Base-by-base conservation (phyloP, 2,888 invertebrate species). In the Cosmia trapezina region DNA sequence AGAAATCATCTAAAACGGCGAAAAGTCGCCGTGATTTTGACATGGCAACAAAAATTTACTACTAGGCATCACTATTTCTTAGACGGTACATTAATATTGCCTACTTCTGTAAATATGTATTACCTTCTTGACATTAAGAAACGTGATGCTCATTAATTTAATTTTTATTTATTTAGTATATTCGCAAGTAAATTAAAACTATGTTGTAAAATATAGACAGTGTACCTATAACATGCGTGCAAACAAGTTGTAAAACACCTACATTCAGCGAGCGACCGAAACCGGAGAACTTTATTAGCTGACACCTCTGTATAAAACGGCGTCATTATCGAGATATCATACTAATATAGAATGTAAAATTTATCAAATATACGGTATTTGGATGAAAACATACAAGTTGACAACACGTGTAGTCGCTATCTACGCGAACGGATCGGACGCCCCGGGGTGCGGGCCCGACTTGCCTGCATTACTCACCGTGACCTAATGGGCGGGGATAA, bases 381-480 rank as follows among this genome's bases (percentile, higher is more conserved):
- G 94, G 94, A 95, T 95, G 94, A 95, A 95, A 95, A 94, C 94
- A 91, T 95, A 96, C 96, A 95, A 96, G 94, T 95, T 95, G 96
- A 95, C 95, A 96, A 96, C 96, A 96, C 91, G 94, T 96, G 96
- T 96, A 94, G 91, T 90, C 87, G 93, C 91, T 96, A 96, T 96
- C 96, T 93, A 91, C 87, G 93, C 91, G 91, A 88, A 91, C 89
- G 93, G 92, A 96, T 96, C 96, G 92, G 95, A 87, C 94, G 89
- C 94, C 96, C 96, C 91, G 95, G 89, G 86, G 95, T 89, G 95
- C 91, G 89, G 89, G 86, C 85, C 83, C 91, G 89, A 81, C 90
- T 89, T 89, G 91, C 89, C 90, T 86, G 93, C 94, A 93, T 94
- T 95, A 94, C 95, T 95, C 94, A 94, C 94, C 89, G 91, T 95